Evolutionary conservation across 1,140 invertebrate species (phyloP), one percentile per base, ranked within the genome.

Genomic region (Vollenhovia emeryi): DNA sequence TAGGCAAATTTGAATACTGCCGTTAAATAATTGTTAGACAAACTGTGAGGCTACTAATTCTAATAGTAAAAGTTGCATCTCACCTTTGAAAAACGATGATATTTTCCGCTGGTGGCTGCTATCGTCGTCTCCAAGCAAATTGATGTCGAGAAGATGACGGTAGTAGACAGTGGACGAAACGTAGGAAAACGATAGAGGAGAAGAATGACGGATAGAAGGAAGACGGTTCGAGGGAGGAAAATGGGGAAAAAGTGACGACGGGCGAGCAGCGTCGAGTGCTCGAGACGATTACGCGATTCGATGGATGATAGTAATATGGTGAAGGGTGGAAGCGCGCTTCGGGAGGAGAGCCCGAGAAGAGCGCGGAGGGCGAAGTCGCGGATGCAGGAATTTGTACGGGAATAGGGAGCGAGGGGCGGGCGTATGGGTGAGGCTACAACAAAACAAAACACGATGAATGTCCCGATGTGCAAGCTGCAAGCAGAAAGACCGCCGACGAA

Each of bases 371-470:
- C 84, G 83, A 86, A 84, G 75, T 79, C 87, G 90, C 76, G 86
- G 87, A 91, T 86, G 90, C 74, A 86, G 89, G 89, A 87, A 91
- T 78, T 66, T 87, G 66, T 86, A 86, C n/a, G 73, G 86, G 78
- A 62, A 80, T 82, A 15, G 88, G 86, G 87, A 69, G 59, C n/a
- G 45, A 64, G 78, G 87, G 62, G 83, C 59, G 82, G 33, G 33
- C 43, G 73, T 36, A 27, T 89, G 91, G 94, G 91, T 93, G 91
- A 92, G 94, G 94, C 94, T 95, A 95, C 94, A 95, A 95, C 92
- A 95, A 94, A 94, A 95, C 93, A 93, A 95, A 95, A 95, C 94
- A 94, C 93, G 94, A 95, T 93, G 94, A 94, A 95, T 95, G 94
- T 94, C 94, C 94, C 92, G 94, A 92, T 94, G 94, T 95, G 93